Percentiles rank a stretch among this genome's conserved stretches.
These are phyloP conservation scores for Ochropleura leucogaster DNA, from an alignment of 2,888 invertebrate genomes.

Conservation along the genomic window DNA sequence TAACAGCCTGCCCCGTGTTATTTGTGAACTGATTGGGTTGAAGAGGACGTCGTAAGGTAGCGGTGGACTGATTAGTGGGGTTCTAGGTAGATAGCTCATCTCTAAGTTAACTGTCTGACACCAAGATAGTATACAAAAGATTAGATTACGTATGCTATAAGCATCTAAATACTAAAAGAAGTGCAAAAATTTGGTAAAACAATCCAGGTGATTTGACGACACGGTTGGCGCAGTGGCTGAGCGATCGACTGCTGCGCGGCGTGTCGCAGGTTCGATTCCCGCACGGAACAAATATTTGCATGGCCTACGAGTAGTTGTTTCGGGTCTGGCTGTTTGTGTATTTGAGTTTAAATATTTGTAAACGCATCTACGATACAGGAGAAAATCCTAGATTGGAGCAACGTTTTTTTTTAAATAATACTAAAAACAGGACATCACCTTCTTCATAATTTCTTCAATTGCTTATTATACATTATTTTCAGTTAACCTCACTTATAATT, in stretches of 20 bases:
- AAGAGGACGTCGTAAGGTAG: conserved; percentile 32
- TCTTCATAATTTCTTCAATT: not conserved
- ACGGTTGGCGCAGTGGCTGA: too few relatives aligned
- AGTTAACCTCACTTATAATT: not conserved
- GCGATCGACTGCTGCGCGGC: too few relatives aligned
- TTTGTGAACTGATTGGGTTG: conserved; percentile 51
- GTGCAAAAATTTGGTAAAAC: not conserved
- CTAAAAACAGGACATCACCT: not conserved
- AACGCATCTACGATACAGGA: too few relatives aligned
- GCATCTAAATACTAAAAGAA: not conserved
- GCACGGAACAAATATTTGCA: too few relatives aligned
- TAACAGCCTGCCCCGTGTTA: conserved; percentile 49
- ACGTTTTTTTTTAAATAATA: too few relatives aligned
- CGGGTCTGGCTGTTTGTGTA: too few relatives aligned
- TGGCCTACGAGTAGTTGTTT: too few relatives aligned
- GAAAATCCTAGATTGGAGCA: too few relatives aligned
- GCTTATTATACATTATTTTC: not conserved
- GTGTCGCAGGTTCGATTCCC: too few relatives aligned
- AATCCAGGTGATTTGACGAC: not conserved
- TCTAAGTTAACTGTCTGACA: not conserved
- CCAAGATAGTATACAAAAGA: not conserved
- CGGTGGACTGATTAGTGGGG: conserved; percentile 1
- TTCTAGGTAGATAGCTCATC: not conserved
- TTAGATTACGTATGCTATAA: not conserved
- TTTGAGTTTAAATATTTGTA: too few relatives aligned